Conservation (phyloP, 2,797 vertebrate species). For the Anabacerthia variegaticeps region DNA sequence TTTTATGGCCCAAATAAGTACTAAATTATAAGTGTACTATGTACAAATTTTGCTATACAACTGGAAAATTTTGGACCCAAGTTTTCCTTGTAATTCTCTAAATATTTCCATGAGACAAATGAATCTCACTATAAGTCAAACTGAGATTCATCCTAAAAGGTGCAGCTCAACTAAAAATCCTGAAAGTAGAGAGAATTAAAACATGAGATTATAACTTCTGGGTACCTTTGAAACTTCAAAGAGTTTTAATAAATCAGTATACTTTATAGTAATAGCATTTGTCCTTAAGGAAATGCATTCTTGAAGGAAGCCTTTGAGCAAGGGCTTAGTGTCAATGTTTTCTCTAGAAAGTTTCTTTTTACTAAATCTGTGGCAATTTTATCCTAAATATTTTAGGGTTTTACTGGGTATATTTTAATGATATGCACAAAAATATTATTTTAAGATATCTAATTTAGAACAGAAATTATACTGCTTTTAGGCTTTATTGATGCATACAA, state of each 20-base stretch:
- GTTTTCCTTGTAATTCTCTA: not conserved
- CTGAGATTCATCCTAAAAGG: not conserved
- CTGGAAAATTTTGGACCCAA: not conserved
- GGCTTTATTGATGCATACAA: not conserved
- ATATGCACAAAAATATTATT: not conserved
- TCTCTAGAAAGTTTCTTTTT: not conserved
- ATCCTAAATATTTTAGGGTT: not conserved
- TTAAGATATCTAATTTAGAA: not conserved
- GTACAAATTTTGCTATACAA: not conserved
- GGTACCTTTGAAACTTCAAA: not conserved
- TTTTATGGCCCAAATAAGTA: not conserved
- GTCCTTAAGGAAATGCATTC: not conserved
- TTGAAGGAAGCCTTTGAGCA: not conserved
- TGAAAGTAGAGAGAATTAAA: not conserved
- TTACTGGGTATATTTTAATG: not conserved
- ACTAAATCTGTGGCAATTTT: not conserved
- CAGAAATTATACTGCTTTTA: not conserved
- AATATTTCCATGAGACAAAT: not conserved
- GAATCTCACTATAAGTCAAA: not conserved
- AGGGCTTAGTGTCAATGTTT: not conserved
- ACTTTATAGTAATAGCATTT: not conserved
- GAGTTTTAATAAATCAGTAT: not conserved
- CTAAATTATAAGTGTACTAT: not conserved
- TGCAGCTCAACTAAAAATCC: not conserved
- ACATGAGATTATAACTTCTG: not conserved